A percentile compares a stretch with the other conserved stretches of the same genome.
phyloP scores from a whole-genome alignment of 2,113 vertebrate genomes.

The Pitta sordida region DNA sequence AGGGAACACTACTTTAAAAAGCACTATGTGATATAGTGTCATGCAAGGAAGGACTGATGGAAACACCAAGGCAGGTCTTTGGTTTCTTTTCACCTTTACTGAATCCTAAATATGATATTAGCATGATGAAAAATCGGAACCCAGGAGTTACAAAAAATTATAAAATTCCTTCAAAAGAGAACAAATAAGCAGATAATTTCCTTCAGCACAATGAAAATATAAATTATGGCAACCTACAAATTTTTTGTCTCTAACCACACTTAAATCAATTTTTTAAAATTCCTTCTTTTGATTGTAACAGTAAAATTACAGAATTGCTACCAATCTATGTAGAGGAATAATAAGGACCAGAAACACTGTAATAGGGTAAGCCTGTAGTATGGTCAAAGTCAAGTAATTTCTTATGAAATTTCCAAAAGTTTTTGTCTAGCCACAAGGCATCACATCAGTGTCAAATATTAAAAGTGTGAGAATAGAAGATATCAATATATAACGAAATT shows the following conservation, averaged over 20 bases:
- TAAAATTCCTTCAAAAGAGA: background rate
- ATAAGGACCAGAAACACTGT: background rate
- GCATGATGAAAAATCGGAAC: background rate
- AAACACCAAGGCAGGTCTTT: background rate
- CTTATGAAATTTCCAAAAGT: background rate
- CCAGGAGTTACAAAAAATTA: background rate
- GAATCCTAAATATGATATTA: background rate
- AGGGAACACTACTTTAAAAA: background rate
- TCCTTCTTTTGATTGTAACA: background rate
- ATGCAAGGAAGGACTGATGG: background rate
- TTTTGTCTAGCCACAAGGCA: background rate
- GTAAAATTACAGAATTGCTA: background rate
- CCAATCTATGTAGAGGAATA: background rate
- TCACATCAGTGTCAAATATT: background rate
- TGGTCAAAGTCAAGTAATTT: background rate
- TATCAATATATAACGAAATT: background rate
- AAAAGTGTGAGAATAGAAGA: background rate
- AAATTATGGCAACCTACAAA: background rate
- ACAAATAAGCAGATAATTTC: background rate
- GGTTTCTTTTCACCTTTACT: background rate
- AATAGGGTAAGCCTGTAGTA: background rate
- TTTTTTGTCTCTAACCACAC: background rate
- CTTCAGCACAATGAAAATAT: background rate
- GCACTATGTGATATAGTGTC: background rate
- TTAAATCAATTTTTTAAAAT: background rate